These are phyloP conservation scores for Antheraea assamensis DNA, from an alignment of 2,888 invertebrate species.

Conservation along the genomic window DNA sequence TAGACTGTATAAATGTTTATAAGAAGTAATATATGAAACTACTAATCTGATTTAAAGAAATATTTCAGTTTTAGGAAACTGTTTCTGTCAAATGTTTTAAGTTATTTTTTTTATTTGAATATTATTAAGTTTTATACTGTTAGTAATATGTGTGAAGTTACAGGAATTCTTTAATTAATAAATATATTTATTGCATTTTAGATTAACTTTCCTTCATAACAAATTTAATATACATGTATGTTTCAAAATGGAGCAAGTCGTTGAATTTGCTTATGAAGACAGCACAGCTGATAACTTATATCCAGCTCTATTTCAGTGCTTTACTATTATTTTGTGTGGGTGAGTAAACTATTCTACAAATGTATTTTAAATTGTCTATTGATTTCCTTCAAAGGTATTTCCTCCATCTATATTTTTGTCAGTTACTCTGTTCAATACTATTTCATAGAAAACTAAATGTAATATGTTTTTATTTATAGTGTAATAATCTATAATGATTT, in stretches of 20 bases:
- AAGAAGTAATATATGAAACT: no score
- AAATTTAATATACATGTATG: not conserved
- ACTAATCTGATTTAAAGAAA: no score
- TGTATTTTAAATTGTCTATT: not conserved
- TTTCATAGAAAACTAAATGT: no score
- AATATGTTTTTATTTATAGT: no score
- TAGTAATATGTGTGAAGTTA: no score
- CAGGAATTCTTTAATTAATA: not conserved
- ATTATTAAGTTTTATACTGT: no score
- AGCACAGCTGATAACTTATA: conserved; percentile 89
- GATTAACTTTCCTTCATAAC: not conserved
- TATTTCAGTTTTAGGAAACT: not conserved
- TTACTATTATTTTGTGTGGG: conserved; percentile 95
- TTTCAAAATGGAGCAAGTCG: conserved; percentile 45
- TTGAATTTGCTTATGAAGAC: conserved; percentile 44
- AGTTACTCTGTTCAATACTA: no score
- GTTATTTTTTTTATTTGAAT: no score
- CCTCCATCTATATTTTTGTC: no score
- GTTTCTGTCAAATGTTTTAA: not conserved
- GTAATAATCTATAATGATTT: no score
- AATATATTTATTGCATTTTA: conserved; percentile 8
- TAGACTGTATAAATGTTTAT: no score
- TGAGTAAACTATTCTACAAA: conserved; percentile 73
- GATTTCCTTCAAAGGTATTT: no score
- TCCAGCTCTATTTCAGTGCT: conserved; percentile 95